Conservation (phyloP, 2,888 invertebrate species). For the Hirtodrosophila trivittata region DNA sequence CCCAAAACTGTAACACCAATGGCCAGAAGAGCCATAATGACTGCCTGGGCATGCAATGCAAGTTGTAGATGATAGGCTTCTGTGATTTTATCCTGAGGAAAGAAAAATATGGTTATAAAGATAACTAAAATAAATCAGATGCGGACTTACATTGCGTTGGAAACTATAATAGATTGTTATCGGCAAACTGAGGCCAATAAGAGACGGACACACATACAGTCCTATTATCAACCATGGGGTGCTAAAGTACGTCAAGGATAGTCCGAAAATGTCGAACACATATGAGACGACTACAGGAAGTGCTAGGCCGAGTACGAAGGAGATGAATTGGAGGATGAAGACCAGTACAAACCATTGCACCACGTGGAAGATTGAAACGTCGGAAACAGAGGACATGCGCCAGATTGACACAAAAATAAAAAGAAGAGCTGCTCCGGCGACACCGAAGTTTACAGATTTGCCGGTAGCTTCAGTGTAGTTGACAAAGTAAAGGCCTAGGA, state of each 20-base stretch:
- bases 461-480: slow-evolving; percentile 85
- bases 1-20: slow-evolving; percentile 58
- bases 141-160: slow-evolving; percentile 69
- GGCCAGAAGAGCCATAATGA: slow-evolving; percentile 65
- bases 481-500: slow-evolving; percentile 88
- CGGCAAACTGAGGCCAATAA: slow-evolving; percentile 76
- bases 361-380: slow-evolving; percentile 53
- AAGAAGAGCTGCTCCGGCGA: slow-evolving; percentile 80
- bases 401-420: slow-evolving; percentile 69
- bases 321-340: slow-evolving; percentile 46
- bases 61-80: slow-evolving; percentile 73
- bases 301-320: slow-evolving; percentile 76
- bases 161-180: slow-evolving; percentile 71
- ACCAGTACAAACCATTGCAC: slow-evolving; percentile 58
- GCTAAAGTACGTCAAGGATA: slow-evolving; percentile 86
- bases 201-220: slow-evolving; percentile 77
- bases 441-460: slow-evolving; percentile 78
- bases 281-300: slow-evolving; percentile 79
- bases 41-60: slow-evolving; percentile 77
- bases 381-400: slow-evolving; percentile 66
- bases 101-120: too few relatives aligned
- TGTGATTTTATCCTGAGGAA: slow-evolving; percentile 72
- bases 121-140: too few relatives aligned
- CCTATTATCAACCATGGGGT: slow-evolving; percentile 85
- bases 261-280: slow-evolving; percentile 81